Evolutionary conservation across 2,888 invertebrate species (phyloP).

Genomic region (Desoria tigrina): DNA sequence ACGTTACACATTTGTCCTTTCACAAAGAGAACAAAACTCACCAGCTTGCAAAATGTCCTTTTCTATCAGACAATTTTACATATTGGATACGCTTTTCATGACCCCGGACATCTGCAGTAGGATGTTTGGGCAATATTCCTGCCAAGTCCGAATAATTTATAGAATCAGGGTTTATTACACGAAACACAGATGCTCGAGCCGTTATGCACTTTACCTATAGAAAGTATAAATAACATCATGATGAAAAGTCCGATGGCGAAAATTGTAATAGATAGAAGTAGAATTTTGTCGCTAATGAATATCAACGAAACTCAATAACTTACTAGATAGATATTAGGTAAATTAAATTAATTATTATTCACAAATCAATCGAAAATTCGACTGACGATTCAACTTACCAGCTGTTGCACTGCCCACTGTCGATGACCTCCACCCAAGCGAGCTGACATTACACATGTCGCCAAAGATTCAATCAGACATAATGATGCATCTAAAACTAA

Average conservation of each 20-base stretch:
- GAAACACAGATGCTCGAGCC: conserved; percentile 55
- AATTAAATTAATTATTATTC: background rate
- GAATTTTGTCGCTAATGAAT: too few relatives aligned
- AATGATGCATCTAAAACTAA: conserved; percentile 56
- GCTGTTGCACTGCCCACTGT: conserved; percentile 66
- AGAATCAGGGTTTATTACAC: conserved; percentile 56
- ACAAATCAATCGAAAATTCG: background rate
- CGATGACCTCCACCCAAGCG: conserved; percentile 61
- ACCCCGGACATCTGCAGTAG: conserved; percentile 60
- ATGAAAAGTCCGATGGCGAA: too few relatives aligned
- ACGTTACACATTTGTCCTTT: too few relatives aligned
- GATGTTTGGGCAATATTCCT: conserved; percentile 58
- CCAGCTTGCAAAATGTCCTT: conserved; percentile 62
- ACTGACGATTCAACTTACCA: conserved; percentile 57
- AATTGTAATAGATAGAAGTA: too few relatives aligned
- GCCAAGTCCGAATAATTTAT: conserved; percentile 62
- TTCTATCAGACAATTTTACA: conserved; percentile 60
- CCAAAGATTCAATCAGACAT: conserved; percentile 64
- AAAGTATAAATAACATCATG: too few relatives aligned
- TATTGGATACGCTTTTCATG: conserved; percentile 62
- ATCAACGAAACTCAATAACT: too few relatives aligned
- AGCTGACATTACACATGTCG: conserved; percentile 64
- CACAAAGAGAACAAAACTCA: too few relatives aligned
- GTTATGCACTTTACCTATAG: conserved; percentile 57
- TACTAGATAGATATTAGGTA: conserved; percentile 9